A percentile compares a stretch with the other conserved stretches of the same genome.
Evolutionary conservation across 2,113 vertebrate species (phyloP).

Genomic region (Silurus asotus): DNA sequence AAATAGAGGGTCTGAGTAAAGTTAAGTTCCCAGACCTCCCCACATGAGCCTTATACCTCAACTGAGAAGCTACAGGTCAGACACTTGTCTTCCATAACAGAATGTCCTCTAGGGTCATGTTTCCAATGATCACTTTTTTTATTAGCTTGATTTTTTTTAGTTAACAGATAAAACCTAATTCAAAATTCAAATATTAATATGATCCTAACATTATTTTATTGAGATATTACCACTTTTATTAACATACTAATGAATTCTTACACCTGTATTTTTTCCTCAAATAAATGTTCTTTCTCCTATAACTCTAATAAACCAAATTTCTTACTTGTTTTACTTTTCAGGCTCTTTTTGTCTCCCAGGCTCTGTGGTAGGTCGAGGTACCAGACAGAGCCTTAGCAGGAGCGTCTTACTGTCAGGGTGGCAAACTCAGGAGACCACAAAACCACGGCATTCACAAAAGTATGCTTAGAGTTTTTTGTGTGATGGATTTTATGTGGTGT

Average conservation of each 20-base stretch:
- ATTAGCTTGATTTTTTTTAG: not conserved
- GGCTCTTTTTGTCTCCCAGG: conserved; percentile 3
- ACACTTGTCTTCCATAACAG: conserved; percentile 33
- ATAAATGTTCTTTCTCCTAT: not conserved
- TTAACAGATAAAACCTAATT: not conserved
- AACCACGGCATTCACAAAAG: conserved; percentile 37
- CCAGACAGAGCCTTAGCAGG: conserved; percentile 33
- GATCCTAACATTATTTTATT: no score
- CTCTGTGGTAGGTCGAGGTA: conserved; percentile 52
- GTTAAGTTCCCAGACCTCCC: conserved; percentile 41
- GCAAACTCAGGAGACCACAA: conserved; percentile 30
- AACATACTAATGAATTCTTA: not conserved
- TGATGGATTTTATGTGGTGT: conserved; percentile 51
- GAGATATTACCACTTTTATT: not conserved
- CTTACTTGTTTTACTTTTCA: not conserved
- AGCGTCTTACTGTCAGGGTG: conserved; percentile 44
- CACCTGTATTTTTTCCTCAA: not conserved
- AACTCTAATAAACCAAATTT: not conserved
- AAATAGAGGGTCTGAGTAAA: conserved; percentile 43
- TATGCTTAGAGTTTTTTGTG: conserved; percentile 42
- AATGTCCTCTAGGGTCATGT: conserved; percentile 34
- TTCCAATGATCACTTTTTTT: not conserved
- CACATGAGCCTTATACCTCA: conserved; percentile 34
- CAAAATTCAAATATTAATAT: no score
- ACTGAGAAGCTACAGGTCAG: conserved; percentile 25